Evolutionary conservation across 2,888 invertebrate species (phyloP).

Genomic region (Sinhomidia bicolor): DNA sequence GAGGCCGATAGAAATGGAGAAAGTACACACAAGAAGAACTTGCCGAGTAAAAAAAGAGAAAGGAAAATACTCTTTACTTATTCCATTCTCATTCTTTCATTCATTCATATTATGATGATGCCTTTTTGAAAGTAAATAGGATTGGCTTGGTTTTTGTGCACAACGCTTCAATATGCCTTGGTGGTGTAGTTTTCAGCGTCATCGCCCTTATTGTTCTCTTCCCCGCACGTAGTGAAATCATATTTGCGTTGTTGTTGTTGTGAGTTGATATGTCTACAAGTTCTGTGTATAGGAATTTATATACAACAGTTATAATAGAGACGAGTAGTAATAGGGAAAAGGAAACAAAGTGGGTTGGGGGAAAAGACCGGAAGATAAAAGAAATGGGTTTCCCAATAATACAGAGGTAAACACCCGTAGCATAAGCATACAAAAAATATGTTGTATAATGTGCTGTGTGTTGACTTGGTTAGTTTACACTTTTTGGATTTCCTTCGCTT

Average conservation of each 20-base stretch:
- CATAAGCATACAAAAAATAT: background rate
- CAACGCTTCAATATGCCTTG: background rate
- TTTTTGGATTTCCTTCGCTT: conserved; percentile 13
- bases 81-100: conserved; percentile 69
- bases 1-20: conserved; percentile 18
- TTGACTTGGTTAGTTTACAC: background rate
- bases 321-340: background rate
- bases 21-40: conserved; percentile 22
- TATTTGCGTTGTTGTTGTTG: background rate
- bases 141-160: conserved; percentile 55
- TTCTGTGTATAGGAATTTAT: background rate
- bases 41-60: background rate
- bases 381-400: conserved; percentile 1
- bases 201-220: conserved; percentile 36
- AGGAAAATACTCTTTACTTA: conserved; percentile 62
- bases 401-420: background rate
- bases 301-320: background rate
- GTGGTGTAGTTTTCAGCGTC: too few relatives aligned
- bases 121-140: conserved; percentile 68
- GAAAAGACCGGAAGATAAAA: conserved; percentile 38
- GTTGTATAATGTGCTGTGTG: background rate
- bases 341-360: background rate
- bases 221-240: conserved; percentile 1
- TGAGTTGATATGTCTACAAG: too few relatives aligned
- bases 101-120: conserved; percentile 71